Percentiles rank a stretch among this genome's conserved stretches.
phyloP scores from a whole-genome alignment of 2,888 invertebrate species.

The Blera fallax region DNA sequence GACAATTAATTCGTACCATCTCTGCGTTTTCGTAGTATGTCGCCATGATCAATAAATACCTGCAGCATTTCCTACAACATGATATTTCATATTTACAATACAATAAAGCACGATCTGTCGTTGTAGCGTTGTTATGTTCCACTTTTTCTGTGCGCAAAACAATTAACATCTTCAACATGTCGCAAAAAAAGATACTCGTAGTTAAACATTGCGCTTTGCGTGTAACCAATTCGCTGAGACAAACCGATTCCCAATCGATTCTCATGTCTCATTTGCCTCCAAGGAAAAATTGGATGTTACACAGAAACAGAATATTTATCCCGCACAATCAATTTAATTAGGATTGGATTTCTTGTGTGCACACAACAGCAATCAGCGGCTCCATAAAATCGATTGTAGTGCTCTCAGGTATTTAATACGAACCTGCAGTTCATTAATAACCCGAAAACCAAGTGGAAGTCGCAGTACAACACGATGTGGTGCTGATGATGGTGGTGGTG shows the following conservation, averaged over 20 bases:
- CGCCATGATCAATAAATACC: neutral
- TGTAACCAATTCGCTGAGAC: slow-evolving; percentile 59
- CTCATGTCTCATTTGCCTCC: slow-evolving; percentile 64
- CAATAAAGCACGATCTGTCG: slow-evolving; percentile 31
- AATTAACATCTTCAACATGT: slow-evolving; percentile 45
- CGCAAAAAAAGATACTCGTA: neutral
- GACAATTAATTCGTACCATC: neutral
- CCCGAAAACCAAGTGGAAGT: slow-evolving; percentile 50
- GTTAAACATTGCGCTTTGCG: slow-evolving; percentile 45
- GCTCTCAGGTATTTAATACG: slow-evolving; percentile 56
- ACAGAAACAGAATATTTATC: slow-evolving; percentile 56
- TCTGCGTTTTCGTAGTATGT: neutral
- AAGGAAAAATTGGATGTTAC: slow-evolving; percentile 66
- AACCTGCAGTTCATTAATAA: slow-evolving; percentile 64
- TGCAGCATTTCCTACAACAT: slow-evolving; percentile 22
- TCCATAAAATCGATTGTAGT: slow-evolving; percentile 11
- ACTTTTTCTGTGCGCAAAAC: slow-evolving; percentile 8
- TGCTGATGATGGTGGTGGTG: neutral
- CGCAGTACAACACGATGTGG: neutral
- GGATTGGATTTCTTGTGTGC: slow-evolving; percentile 34
- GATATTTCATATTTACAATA: slow-evolving; percentile 23
- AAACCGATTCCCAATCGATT: slow-evolving; percentile 48
- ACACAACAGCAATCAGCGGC: slow-evolving; percentile 11
- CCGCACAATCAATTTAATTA: slow-evolving; percentile 71
- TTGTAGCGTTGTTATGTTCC: slow-evolving; percentile 3